phyloP scores from a whole-genome alignment of 2,113 vertebrate genomes.

The Donacobius atricapilla region DNA sequence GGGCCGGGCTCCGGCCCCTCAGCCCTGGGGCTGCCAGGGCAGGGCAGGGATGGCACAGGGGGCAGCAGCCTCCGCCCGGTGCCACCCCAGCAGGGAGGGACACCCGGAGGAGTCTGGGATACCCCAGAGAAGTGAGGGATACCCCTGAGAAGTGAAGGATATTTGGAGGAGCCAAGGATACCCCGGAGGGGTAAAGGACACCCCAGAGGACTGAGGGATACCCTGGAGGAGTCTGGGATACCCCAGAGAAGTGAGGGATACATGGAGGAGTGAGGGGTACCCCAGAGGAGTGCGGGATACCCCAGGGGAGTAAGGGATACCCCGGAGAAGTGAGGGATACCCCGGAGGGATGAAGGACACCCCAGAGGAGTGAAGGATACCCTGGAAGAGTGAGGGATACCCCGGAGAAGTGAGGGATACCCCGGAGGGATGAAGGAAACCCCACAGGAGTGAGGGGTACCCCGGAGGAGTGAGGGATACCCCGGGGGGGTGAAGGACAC shows the following conservation, averaged over 20 bases:
- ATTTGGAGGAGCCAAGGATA: fast-evolving
- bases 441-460: too few relatives aligned
- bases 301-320: not conserved
- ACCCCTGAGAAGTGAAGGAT: fast-evolving
- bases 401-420: not conserved
- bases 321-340: not conserved
- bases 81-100: fast-evolving
- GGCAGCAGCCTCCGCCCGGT: not conserved
- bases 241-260: not conserved
- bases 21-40: not conserved
- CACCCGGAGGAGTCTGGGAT: not conserved
- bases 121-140: not conserved
- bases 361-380: not conserved
- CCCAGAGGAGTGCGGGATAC: not conserved
- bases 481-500: not conserved
- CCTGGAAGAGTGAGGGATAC: too few relatives aligned
- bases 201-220: fast-evolving
- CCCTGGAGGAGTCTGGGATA: fast-evolving
- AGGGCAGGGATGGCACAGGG: fast-evolving
- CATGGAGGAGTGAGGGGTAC: not conserved
- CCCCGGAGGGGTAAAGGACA: fast-evolving
- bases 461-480: too few relatives aligned
- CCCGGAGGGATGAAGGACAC: not conserved
- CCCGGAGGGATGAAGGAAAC: not conserved
- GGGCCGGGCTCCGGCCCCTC: not conserved